Base-by-base conservation (phyloP, 2,888 invertebrate species). In the Synanthedon tipuliformis region DNA sequence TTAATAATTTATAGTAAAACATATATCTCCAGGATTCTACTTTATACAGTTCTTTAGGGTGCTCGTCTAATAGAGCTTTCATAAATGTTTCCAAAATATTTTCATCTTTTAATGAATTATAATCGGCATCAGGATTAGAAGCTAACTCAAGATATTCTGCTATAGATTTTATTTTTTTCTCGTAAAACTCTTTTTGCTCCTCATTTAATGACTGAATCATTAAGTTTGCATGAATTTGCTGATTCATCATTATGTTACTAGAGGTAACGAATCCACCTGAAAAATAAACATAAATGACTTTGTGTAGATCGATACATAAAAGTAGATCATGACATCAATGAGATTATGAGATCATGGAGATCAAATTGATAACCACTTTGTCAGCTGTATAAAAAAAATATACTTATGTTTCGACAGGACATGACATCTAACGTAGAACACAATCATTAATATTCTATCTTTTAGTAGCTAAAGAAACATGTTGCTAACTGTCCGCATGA, bases 181-280 rank as follows among this genome's bases (percentile, higher is more conserved):
- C 91, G 67, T 94, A 93, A 64, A 91, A 89, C 0, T 69, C 59
- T 57, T 80, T 87, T 61, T 92, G 92, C 66, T 94, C 93, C 0
- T 81, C 74, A 45, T 84, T 84, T 69, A 95, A 90, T 52, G 84
- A 75, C 3, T 86, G 73, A 53, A 89, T 78, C 94, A 95, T 95
- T 61, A 85, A 80, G 18, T 89, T 77, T 8, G 90, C 91, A 53
- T 92, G 81, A 27, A 81, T 71, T 23, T 78, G 71, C 74, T 95
- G 94, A 4, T 80, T 82, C 0, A 90, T 78, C 63, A 94, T 83
- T 56, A 96, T 90, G 64, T 92, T 92, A 64, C 93, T 94, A 50
- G 90, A 86, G 1, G 73, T 71, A 0, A 92, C 80, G 64, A 95
- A 94, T 3, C 94, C 94, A 49, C 94, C 92, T 91, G 68, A 48